Evolutionary conservation across 2,797 vertebrate genomes (phyloP).

Genomic region (Sebastes dallii): DNA sequence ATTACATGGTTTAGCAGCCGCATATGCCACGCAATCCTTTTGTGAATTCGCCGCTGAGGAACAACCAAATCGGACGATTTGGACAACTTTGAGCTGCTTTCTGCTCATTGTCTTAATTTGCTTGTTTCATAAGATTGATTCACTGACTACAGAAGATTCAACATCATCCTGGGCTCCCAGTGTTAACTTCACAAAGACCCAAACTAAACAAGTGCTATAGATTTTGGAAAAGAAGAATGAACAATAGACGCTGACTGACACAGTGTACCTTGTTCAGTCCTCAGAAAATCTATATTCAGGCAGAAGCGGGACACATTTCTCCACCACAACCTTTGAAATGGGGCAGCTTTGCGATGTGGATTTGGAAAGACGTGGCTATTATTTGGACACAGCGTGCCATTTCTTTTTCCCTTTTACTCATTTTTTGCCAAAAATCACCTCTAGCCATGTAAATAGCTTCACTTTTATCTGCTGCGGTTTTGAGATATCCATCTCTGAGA

Average conservation of each 20-base stretch:
- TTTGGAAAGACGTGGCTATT: background rate
- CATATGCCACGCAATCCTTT: accelerated
- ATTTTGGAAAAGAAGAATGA: background rate
- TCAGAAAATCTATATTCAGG: background rate
- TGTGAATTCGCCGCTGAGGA: background rate
- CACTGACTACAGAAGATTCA: background rate
- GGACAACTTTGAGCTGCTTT: background rate
- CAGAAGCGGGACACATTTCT: background rate
- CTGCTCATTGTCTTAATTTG: background rate
- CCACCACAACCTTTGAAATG: background rate
- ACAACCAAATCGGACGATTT: background rate
- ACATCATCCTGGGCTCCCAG: background rate
- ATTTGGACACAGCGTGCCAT: background rate
- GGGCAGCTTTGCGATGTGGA: background rate
- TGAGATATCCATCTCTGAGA: background rate
- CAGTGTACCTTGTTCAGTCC: background rate
- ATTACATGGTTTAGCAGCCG: too few relatives aligned
- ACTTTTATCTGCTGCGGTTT: background rate
- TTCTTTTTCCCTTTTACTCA: background rate
- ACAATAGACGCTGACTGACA: background rate
- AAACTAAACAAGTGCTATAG: background rate
- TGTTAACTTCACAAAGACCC: background rate
- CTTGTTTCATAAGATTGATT: background rate
- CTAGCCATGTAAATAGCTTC: background rate
- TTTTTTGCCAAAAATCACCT: background rate